Base-by-base conservation (phyloP, 1,140 invertebrate genomes). In the Euura lappo region DNA sequence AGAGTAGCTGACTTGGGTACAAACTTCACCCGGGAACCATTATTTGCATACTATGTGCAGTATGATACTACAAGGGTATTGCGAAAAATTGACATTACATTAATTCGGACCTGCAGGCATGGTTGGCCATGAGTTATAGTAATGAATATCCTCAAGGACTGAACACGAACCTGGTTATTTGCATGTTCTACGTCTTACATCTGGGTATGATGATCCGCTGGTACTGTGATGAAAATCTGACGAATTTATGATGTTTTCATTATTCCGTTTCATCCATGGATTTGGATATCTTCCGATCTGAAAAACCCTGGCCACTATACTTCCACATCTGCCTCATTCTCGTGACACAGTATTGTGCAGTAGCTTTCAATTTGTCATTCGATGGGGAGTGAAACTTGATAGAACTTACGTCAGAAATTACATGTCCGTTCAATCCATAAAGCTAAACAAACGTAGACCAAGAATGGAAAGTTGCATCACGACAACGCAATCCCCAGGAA, bases 341-440 rank as follows among this genome's bases (percentile, higher is more conserved):
- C 51, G 51, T 60, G 51, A 60, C 51, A 60, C 5, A 60, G 51
- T 10, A 10, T 60, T 60, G n/a, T n/a, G 51, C 2, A 60, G n/a
- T 60, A 60, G n/a, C 51, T 60, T 60, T 60, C 51, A 60, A 60
- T 60, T n/a, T 60, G 8, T 60, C 51, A 60, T 60, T n/a, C 8
- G n/a, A n/a, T 10, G n/a, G 51, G n/a, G 51, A 60, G 51, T 2
- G 51, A 60, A 60, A 60, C 51, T 8, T 5, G 51, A 10, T 60
- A 2, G 5, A 60, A 60, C 2, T 60, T 60, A 3, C 51, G 51
- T 60, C 51, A 60, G 8, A 5, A 60, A 60, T 60, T 3, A n/a
- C 51, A 60, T 60, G n/a, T n/a, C 8, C n/a, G n/a, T n/a, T n/a
- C 8, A 0, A 60, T 10, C 51, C n/a, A 5, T 60, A n/a, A 60